Percentiles rank a stretch among this genome's conserved stretches.
phyloP scores from a whole-genome alignment of 2,797 vertebrate species.

The Hydrocynus forskahlii region DNA sequence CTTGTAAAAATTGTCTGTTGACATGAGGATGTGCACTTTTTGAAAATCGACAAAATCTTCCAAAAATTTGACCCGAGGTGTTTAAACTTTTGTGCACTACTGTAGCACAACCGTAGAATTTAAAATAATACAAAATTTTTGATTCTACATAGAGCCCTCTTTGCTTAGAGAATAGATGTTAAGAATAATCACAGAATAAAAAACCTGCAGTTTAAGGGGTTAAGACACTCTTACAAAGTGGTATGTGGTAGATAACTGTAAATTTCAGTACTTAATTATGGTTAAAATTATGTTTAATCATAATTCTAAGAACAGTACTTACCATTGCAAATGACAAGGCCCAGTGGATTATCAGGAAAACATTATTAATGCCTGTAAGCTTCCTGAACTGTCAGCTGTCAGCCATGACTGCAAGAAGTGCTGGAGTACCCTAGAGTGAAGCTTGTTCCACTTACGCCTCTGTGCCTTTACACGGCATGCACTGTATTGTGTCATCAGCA shows the following conservation, averaged over 20 bases:
- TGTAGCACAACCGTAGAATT: not conserved
- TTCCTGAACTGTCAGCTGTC: not conserved
- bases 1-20: too few relatives aligned
- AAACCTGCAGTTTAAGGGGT: not conserved
- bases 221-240: not conserved
- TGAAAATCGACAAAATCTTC: too few relatives aligned
- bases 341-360: conserved; percentile 23
- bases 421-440: conserved; percentile 32
- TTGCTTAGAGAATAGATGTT: too few relatives aligned
- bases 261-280: conserved; percentile 1
- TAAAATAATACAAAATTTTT: too few relatives aligned
- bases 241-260: not conserved
- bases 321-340: not conserved
- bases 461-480: conserved; percentile 35
- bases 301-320: not conserved
- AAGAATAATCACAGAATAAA: not conserved
- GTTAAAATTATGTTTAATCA: conserved; percentile 26
- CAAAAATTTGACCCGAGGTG: too few relatives aligned
- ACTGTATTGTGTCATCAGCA: conserved; percentile 36
- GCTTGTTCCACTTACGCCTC: conserved; percentile 24
- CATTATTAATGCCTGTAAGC: conserved; percentile 12
- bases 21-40: too few relatives aligned
- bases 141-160: not conserved
- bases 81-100: too few relatives aligned
- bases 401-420: conserved; percentile 23